Evolutionary conservation across 30 jellyfish, hydroid and myxozoan species (phyloP).

Genomic region (Hydractinia echinata): DNA sequence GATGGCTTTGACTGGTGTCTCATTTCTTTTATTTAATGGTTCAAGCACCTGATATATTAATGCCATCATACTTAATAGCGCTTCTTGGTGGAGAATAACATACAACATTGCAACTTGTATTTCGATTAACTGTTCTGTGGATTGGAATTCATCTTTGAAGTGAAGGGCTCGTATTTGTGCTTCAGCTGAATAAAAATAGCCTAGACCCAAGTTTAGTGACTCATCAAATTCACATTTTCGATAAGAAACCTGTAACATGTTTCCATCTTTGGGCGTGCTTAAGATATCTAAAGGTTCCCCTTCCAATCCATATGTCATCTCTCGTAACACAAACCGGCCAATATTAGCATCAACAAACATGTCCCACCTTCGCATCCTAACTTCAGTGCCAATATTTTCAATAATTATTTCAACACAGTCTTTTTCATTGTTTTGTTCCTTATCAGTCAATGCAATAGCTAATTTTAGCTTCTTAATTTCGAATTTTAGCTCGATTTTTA

Average conservation of each 20-base stretch:
- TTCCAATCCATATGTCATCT: conserved; percentile 61
- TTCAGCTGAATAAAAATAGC: conserved; percentile 41
- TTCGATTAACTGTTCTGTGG: conserved; percentile 73
- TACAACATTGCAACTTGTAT: conserved; percentile 68
- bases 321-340: conserved; percentile 66
- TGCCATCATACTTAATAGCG: conserved; percentile 63
- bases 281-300: conserved; percentile 70
- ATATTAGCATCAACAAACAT: conserved; percentile 65
- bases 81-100: conserved; percentile 78
- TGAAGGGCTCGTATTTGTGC: conserved; percentile 47
- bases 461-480: conserved; percentile 49
- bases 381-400: conserved; percentile 55
- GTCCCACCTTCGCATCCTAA: conserved; percentile 85
- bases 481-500: conserved; percentile 69
- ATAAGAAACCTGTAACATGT: conserved; percentile 60
- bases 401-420: conserved; percentile 60
- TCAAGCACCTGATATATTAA: conserved; percentile 37
- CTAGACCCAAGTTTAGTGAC: conserved; percentile 19
- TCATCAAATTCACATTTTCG: conserved; percentile 47
- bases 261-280: conserved; percentile 79
- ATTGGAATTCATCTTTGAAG: conserved; percentile 76
- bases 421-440: conserved; percentile 30
- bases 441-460: conserved; percentile 38
- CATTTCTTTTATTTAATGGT: conserved; percentile 27
- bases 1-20: neutral